Evolutionary conservation across 2,797 vertebrate genomes (phyloP), one percentile per base, ranked within the genome.

Genomic region (Dicrostonyx torquatus): DNA sequence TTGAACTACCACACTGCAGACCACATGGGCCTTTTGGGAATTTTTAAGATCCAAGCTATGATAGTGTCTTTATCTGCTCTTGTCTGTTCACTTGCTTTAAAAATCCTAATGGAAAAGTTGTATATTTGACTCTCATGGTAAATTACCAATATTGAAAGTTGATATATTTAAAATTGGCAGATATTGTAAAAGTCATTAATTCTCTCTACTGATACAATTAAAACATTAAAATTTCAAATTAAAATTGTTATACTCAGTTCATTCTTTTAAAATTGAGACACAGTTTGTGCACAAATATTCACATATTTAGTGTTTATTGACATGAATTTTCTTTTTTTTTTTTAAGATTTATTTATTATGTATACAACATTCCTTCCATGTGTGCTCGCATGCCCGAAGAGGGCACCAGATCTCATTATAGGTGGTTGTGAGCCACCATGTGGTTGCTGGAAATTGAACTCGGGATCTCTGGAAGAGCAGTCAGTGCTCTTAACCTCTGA

Each of bases 321-420:
- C 22, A 50, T 91, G 37, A 18, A 64, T 87, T 89, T 70, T 70
- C 37, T 87, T 89, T 70, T 70, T 87, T 89, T 70, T 70, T 87
- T 89, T 70, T 70, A n/a, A n/a, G n/a, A n/a, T n/a, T n/a, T n/a
- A n/a, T n/a, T n/a, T n/a, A n/a, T n/a, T n/a, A n/a, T n/a, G n/a
- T n/a, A n/a, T n/a, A n/a, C n/a, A n/a, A n/a, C n/a, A n/a, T n/a
- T n/a, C n/a, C n/a, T n/a, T n/a, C n/a, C n/a, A n/a, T n/a, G n/a
- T n/a, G n/a, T n/a, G n/a, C n/a, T n/a, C n/a, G n/a, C n/a, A n/a
- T n/a, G n/a, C n/a, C n/a, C n/a, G n/a, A n/a, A n/a, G n/a, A n/a
- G n/a, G n/a, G n/a, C n/a, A n/a, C n/a, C n/a, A n/a, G n/a, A n/a
- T n/a, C n/a, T n/a, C n/a, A n/a, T n/a, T n/a, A n/a, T n/a, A n/a